Conservation (phyloP, 1,140 invertebrate species). For the Bombus impatiens region DNA sequence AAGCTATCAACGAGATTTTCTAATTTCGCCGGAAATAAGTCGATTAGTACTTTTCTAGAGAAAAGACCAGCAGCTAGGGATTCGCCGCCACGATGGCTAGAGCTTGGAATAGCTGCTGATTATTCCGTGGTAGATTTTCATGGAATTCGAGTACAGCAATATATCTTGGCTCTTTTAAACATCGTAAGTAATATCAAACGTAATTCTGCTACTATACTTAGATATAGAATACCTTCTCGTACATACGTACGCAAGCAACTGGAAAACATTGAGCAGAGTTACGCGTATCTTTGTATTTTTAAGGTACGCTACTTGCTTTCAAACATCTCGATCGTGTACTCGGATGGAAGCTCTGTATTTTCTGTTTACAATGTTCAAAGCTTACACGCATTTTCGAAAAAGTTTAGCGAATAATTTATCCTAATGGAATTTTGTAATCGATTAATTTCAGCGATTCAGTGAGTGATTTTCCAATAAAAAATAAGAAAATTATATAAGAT, state of each 20-base stretch:
- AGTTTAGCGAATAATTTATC: no score
- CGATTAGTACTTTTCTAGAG: conserved; percentile 44
- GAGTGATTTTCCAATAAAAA: no score
- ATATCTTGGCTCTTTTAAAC: conserved; percentile 89
- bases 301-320: no score
- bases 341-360: no score
- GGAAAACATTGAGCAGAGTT: background rate
- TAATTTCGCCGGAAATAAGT: background rate
- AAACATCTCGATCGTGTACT: no score
- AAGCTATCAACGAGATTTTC: background rate
- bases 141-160: conserved; percentile 86
- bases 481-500: no score
- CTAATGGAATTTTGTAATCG: no score
- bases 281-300: no score
- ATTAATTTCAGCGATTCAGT: no score
- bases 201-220: background rate
- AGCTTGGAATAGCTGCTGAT: conserved; percentile 88
- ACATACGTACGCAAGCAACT: background rate
- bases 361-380: no score
- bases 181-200: conserved; percentile 84
- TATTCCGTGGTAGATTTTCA: conserved; percentile 88
- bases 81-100: conserved; percentile 84
- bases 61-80: conserved; percentile 66
- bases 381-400: fast-evolving
- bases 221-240: no score